phyloP scores from a whole-genome alignment of 2,888 invertebrate species.

The Sphaerophoria taeniata region DNA sequence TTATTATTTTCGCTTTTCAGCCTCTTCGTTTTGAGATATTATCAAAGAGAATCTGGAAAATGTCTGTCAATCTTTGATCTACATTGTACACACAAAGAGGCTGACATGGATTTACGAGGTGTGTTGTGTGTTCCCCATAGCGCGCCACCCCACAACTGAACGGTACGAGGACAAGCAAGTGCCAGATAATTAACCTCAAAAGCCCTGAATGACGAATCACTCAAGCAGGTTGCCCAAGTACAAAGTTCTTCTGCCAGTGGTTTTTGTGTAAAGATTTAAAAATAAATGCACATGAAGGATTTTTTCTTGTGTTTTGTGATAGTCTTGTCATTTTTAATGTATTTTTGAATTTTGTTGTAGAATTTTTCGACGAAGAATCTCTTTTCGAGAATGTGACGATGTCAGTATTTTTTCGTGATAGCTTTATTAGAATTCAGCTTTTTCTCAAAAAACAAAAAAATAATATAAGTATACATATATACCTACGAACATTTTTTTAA shows the following conservation, averaged over 20 bases:
- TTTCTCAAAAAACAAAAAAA: background rate
- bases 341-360: slow-evolving; percentile 17
- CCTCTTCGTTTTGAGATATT: slow-evolving; percentile 17
- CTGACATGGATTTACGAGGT: background rate
- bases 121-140: background rate
- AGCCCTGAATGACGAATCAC: slow-evolving; percentile 38
- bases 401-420: slow-evolving; percentile 2
- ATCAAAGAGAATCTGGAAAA: slow-evolving; percentile 65
- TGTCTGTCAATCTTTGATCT: slow-evolving; percentile 31
- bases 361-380: slow-evolving; percentile 1
- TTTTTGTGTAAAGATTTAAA: slow-evolving; percentile 14
- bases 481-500: background rate
- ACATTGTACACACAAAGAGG: background rate
- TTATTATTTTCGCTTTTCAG: slow-evolving; percentile 5
- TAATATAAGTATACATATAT: too few species aligned
- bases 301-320: slow-evolving; percentile 30
- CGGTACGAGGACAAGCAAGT: slow-evolving; percentile 40
- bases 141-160: background rate
- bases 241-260: slow-evolving; percentile 5
- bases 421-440: background rate
- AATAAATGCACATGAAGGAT: background rate
- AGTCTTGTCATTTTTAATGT: slow-evolving; percentile 29
- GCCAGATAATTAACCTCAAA: slow-evolving; percentile 63
- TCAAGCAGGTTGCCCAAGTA: slow-evolving; percentile 43
- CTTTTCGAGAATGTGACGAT: slow-evolving; percentile 24